Evolutionary conservation across 2,113 vertebrate genomes (phyloP).

Genomic region (Neofelis nebulosa): DNA sequence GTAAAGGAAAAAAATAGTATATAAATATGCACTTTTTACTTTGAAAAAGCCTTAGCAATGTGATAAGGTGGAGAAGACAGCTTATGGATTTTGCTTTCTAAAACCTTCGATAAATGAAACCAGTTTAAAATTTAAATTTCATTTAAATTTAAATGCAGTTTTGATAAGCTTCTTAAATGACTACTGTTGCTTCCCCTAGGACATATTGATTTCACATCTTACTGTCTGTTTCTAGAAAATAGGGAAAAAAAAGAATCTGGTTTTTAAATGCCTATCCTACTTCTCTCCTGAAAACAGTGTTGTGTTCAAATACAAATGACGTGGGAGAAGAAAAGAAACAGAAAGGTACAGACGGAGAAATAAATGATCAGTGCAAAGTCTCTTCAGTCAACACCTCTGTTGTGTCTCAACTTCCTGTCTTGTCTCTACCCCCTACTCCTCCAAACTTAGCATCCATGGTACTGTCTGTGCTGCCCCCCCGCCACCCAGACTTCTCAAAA

Average conservation of each 20-base stretch:
- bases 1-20: neutral
- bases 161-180: constrained; percentile 6
- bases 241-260: neutral
- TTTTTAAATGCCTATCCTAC: neutral
- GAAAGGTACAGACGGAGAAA: neutral
- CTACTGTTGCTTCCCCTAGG: neutral
- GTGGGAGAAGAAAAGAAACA: neutral
- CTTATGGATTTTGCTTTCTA: neutral
- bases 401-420: neutral
- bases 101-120: neutral
- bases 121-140: neutral
- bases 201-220: constrained; percentile 1
- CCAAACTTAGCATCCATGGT: accelerated
- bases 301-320: neutral
- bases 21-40: neutral
- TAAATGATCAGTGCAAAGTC: neutral
- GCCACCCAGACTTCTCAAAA: neutral
- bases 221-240: neutral
- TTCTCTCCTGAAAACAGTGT: neutral
- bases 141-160: constrained; percentile 51
- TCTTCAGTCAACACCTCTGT: neutral
- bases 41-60: neutral
- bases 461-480: accelerated
- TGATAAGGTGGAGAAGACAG: neutral
- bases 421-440: accelerated